Conservation (phyloP, 2,113 vertebrate genomes). For the Melanostigma gelatinosum region DNA sequence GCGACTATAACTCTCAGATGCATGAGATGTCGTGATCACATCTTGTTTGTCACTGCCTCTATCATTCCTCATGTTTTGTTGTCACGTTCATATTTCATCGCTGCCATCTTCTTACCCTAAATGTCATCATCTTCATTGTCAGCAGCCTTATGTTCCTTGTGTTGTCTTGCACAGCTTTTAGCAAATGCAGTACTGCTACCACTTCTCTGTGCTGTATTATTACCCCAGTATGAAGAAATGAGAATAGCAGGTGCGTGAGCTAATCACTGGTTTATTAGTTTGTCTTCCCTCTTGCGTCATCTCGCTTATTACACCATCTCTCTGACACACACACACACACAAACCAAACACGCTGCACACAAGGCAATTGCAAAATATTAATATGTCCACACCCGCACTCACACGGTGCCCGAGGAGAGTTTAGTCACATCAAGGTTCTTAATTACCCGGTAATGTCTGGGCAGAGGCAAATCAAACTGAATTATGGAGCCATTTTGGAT, state of each 20-base stretch:
- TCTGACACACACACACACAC: constrained; percentile 13
- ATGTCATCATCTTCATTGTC: constrained; percentile 45
- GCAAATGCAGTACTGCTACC: constrained; percentile 17
- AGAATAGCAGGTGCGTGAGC: constrained; percentile 66
- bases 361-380: constrained; percentile 55
- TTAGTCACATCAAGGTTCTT: constrained; percentile 52
- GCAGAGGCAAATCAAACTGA: constrained; percentile 8
- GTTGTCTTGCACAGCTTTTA: constrained; percentile 19
- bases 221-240: constrained; percentile 54
- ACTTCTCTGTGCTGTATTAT: constrained; percentile 30
- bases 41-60: neutral
- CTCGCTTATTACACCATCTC: constrained; percentile 46
- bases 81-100: constrained; percentile 27
- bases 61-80: constrained; percentile 23
- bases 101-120: constrained; percentile 13
- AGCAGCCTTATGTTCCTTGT: constrained; percentile 2
- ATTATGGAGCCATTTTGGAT: constrained; percentile 19
- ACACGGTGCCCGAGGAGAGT: constrained; percentile 32
- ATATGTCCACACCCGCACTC: constrained; percentile 26
- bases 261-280: constrained; percentile 70
- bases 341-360: constrained; percentile 31
- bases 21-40: neutral
- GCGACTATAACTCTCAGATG: neutral
- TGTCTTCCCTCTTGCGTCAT: constrained; percentile 56
- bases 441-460: constrained; percentile 19